Percentiles rank a stretch among this genome's conserved stretches.
phyloP scores from a whole-genome alignment of 2,113 vertebrate genomes.

The Lepus europaeus region DNA sequence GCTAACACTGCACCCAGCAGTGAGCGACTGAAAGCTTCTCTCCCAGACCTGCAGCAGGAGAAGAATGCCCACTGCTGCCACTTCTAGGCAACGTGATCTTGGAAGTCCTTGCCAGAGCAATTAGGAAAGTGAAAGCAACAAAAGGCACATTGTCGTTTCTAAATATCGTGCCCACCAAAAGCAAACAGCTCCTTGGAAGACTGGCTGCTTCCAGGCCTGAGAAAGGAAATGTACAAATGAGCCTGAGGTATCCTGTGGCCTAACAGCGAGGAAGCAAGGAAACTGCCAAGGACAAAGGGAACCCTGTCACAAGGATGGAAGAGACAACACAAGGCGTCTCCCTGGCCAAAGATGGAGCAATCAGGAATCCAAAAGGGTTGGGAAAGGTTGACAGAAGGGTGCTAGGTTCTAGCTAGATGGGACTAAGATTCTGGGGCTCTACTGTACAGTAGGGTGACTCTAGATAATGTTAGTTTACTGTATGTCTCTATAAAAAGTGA shows the following conservation, averaged over 20 bases:
- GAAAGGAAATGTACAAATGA: conserved; percentile 3
- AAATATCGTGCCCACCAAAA: not conserved
- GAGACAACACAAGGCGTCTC: not conserved
- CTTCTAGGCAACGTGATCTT: not conserved
- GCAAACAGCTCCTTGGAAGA: not conserved
- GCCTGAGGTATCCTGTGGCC: not conserved
- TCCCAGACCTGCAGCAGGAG: too few relatives aligned
- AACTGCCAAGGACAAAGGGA: not conserved
- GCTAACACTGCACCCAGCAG: not conserved
- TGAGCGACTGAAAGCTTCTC: not conserved
- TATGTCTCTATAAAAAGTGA: too few relatives aligned
- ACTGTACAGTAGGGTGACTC: too few relatives aligned
- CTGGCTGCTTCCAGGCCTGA: not conserved
- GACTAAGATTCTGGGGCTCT: too few relatives aligned
- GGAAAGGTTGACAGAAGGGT: too few relatives aligned
- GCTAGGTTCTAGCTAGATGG: too few relatives aligned
- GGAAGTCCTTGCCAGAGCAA: not conserved
- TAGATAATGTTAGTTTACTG: too few relatives aligned
- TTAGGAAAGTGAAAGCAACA: not conserved
- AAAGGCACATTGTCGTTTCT: not conserved
- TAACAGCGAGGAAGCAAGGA: not conserved
- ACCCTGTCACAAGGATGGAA: not conserved
- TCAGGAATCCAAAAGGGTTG: not conserved
- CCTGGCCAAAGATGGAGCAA: not conserved
- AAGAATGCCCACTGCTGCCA: not conserved